Evolutionary conservation across 2,113 vertebrate genomes (phyloP).

Genomic region (Megaceryle torquata): DNA sequence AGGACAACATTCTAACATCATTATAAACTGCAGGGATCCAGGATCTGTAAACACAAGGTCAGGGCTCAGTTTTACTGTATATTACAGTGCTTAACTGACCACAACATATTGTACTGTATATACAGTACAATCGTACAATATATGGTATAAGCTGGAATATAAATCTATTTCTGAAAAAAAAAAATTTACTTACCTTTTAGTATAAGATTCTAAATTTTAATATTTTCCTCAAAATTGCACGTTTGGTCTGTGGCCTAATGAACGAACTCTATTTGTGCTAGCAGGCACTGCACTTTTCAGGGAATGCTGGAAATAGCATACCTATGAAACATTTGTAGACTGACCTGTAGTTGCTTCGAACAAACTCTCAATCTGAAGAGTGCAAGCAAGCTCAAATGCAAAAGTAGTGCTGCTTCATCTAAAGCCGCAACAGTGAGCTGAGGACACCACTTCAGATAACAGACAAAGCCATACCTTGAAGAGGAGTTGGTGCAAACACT

Average conservation of each 20-base stretch:
- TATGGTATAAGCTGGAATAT: neutral
- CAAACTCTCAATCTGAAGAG: neutral
- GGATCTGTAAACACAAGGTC: fast-evolving
- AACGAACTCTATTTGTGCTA: neutral
- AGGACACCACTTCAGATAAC: neutral
- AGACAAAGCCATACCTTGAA: neutral
- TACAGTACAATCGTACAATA: no score
- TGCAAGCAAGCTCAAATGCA: neutral
- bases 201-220: neutral
- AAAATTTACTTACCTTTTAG: neutral
- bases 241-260: neutral
- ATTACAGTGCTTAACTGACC: neutral
- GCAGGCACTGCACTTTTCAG: neutral
- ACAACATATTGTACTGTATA: no score
- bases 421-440: neutral
- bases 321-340: neutral
- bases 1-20: neutral
- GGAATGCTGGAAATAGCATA: neutral
- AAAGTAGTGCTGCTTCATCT: neutral
- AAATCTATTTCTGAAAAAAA: neutral
- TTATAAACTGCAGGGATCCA: neutral
- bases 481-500: neutral
- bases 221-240: neutral
- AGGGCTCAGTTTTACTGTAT: neutral
- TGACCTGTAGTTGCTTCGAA: neutral